Percentiles rank a stretch among this genome's conserved stretches.
Conservation (phyloP, 1,140 invertebrate genomes). For the Ptiloglossa arizonensis region DNA sequence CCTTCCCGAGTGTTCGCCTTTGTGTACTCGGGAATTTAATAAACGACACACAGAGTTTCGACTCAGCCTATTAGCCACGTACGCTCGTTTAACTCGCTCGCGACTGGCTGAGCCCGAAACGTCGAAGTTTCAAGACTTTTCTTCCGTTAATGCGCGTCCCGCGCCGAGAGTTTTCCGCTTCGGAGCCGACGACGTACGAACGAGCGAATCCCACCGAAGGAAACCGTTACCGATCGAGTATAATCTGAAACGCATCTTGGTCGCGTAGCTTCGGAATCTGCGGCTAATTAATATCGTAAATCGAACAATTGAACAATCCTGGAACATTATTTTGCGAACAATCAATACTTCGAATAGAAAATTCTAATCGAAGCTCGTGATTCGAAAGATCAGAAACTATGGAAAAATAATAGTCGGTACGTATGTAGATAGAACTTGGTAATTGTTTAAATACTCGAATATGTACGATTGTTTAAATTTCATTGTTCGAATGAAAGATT, state of each 20-base stretch:
- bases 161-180: not conserved
- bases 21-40: conserved; percentile 37
- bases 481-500: no score
- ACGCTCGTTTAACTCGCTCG: conserved; percentile 30
- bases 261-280: no score
- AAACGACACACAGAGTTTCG: conserved; percentile 4
- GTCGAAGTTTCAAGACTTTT: conserved; percentile 32
- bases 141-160: conserved; percentile 15
- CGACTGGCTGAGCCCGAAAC: conserved; percentile 6
- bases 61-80: conserved; percentile 39
- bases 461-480: no score
- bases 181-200: not conserved
- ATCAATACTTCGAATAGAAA: no score
- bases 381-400: no score
- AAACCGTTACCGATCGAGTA: not conserved
- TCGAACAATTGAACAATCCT: no score
- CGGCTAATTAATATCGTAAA: no score
- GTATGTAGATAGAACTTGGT: no score
- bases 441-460: no score
- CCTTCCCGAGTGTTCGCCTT: not conserved
- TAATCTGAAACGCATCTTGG: not conserved
- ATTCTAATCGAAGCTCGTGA: no score
- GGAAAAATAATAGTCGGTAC: no score
- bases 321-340: no score
- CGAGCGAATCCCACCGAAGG: not conserved